Conservation (phyloP, 2,888 invertebrate species). For the Polydesmus complanatus region DNA sequence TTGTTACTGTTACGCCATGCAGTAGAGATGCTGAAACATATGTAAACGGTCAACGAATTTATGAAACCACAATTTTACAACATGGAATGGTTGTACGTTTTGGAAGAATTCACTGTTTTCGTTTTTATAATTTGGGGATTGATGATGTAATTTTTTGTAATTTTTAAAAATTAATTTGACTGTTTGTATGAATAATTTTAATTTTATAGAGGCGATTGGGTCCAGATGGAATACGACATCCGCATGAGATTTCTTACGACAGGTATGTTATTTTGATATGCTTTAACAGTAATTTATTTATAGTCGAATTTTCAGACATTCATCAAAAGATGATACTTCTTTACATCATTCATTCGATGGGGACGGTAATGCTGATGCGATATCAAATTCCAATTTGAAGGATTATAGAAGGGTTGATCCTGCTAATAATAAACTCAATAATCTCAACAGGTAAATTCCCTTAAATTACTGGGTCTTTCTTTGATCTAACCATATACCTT, state of each 20-base stretch:
- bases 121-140: conserved; percentile 36
- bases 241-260: conserved; percentile 10
- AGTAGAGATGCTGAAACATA: conserved; percentile 86
- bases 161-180: not conserved
- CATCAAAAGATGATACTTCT: conserved; percentile 18
- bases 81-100: conserved; percentile 37
- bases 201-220: conserved; percentile 13
- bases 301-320: conserved; percentile 16
- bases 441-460: not conserved
- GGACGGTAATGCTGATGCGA: conserved; percentile 82
- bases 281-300: too few relatives aligned
- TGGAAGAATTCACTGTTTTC: conserved; percentile 38
- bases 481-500: too few relatives aligned
- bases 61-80: conserved; percentile 80
- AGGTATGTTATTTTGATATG: too few relatives aligned
- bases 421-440: conserved; percentile 13
- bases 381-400: conserved; percentile 64
- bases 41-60: conserved; percentile 82
- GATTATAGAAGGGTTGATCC: conserved; percentile 41
- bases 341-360: conserved; percentile 41
- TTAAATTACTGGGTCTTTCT: not conserved
- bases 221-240: conserved; percentile 14
- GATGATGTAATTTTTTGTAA: conserved; percentile 22
- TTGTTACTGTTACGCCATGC: conserved; percentile 84
- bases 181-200: not conserved